phyloP scores from a whole-genome alignment of 1,140 invertebrate genomes.

The Camponotus floridanus region DNA sequence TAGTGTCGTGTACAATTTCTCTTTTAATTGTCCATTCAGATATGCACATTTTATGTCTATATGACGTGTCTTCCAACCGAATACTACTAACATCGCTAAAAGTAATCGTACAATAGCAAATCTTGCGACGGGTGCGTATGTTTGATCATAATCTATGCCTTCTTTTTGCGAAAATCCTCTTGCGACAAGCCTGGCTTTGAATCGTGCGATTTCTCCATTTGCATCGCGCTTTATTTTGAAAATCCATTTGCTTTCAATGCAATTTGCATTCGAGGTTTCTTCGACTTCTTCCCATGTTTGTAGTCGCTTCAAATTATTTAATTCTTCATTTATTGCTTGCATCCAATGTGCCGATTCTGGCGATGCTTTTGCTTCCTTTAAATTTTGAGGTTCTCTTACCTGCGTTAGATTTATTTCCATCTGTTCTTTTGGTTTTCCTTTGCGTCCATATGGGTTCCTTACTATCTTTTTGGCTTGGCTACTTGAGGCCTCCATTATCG shows the following conservation, averaged over 20 bases:
- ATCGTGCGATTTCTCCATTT: background rate
- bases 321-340: conserved; percentile 18
- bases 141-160: conserved; percentile 10
- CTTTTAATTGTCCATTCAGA: conserved; percentile 17
- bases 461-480: background rate
- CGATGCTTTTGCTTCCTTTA: background rate
- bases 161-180: background rate
- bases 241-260: conserved; percentile 33
- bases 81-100: background rate
- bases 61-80: background rate
- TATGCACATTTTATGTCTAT: conserved; percentile 45
- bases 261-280: background rate
- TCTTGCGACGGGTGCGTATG: conserved; percentile 6
- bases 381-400: background rate
- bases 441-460: background rate
- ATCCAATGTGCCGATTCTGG: background rate
- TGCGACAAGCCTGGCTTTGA: conserved; percentile 29
- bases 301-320: conserved; percentile 2
- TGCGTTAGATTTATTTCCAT: background rate
- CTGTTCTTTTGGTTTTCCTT: conserved; percentile 8
- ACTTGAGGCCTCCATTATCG: background rate
- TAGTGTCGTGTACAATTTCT: conserved; percentile 4
- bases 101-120: conserved; percentile 8
- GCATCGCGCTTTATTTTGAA: conserved; percentile 16
- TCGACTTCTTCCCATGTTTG: conserved; percentile 4